phyloP scores from a whole-genome alignment of 2,113 vertebrate species.

The Mus musculus region DNA sequence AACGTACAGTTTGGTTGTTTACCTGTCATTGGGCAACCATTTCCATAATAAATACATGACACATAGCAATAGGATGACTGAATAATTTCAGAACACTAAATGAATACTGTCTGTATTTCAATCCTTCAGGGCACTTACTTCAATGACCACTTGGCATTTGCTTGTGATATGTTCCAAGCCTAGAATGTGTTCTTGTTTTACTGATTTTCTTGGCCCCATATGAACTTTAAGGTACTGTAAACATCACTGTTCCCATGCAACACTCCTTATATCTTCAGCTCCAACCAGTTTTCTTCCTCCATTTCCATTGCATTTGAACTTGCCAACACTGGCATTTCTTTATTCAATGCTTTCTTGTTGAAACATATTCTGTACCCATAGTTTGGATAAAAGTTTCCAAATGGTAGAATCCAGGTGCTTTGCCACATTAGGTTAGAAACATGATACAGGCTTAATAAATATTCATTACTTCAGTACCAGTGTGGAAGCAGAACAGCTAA shows the following conservation, averaged over 20 bases:
- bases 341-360: neutral
- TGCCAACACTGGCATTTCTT: neutral
- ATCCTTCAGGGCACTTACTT: neutral
- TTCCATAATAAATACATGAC: neutral
- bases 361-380: neutral
- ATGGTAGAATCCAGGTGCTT: neutral
- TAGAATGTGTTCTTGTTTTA: neutral
- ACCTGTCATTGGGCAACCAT: neutral
- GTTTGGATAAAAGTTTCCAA: neutral
- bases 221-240: neutral
- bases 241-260: neutral
- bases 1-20: neutral
- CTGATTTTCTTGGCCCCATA: neutral
- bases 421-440: neutral
- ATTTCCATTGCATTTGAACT: neutral
- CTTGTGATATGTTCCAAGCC: neutral
- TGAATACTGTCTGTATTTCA: too few relatives aligned
- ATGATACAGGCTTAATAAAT: neutral
- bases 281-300: neutral
- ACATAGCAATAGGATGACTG: neutral
- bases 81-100: neutral
- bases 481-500: neutral
- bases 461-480: neutral
- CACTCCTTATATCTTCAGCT: neutral
- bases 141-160: neutral